These are phyloP conservation scores for Biston stratarius DNA, from an alignment of 2,888 invertebrate genomes.

Conservation along the genomic window DNA sequence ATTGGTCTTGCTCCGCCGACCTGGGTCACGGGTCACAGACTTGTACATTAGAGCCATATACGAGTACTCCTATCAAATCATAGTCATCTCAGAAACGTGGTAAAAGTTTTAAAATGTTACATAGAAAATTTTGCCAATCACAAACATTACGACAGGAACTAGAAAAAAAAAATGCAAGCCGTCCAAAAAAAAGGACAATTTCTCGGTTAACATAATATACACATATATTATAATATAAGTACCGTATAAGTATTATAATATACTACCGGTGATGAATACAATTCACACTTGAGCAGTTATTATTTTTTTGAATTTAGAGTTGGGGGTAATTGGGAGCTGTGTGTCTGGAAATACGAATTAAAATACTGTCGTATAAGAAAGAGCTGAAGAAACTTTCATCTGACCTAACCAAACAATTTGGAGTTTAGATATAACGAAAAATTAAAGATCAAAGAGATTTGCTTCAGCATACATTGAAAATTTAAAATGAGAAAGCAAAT, in stretches of 20 bases:
- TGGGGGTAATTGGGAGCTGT: too few relatives aligned
- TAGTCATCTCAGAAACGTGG: constrained; percentile 20
- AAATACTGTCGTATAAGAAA: background rate
- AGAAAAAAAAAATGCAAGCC: background rate
- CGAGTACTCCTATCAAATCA: constrained; percentile 29
- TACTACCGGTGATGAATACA: too few relatives aligned
- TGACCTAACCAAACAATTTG: background rate
- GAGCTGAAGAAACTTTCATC: too few relatives aligned
- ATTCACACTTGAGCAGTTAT: too few relatives aligned
- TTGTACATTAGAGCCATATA: constrained; percentile 49
- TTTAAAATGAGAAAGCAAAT: constrained; percentile 15
- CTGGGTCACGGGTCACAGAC: constrained; percentile 68
- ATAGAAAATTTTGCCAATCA: background rate
- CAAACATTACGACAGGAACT: background rate
- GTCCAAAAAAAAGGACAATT: too few relatives aligned
- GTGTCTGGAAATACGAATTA: background rate
- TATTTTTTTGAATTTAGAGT: background rate
- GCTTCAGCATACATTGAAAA: background rate
- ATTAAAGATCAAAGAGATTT: constrained; percentile 13
- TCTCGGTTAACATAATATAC: too few relatives aligned
- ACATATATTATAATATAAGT: too few relatives aligned
- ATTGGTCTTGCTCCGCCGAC: constrained; percentile 70
- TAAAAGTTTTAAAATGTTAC: background rate
- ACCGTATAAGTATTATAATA: too few relatives aligned
- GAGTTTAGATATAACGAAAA: constrained; percentile 4